Conservation (phyloP, 37 sponge, comb jelly and placozoan genomes). For the Cladorhizidae sp. region DNA sequence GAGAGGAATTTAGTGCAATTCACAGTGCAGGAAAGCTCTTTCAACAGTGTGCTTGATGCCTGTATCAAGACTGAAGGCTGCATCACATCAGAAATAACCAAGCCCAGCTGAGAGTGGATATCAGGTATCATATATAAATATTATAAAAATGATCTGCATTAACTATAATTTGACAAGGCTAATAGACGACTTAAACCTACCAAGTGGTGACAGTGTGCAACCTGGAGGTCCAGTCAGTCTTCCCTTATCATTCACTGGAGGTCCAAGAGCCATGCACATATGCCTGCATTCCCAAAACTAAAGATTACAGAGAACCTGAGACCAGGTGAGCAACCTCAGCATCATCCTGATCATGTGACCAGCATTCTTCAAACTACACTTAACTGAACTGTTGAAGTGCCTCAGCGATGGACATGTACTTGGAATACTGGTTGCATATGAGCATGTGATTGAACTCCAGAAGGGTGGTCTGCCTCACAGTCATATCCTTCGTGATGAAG, state of each 20-base stretch:
- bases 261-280: constrained; percentile 9
- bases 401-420: not conserved
- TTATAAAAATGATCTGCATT: not conserved
- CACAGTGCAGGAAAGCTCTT: not conserved
- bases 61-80: constrained; percentile 10
- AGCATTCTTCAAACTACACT: not conserved
- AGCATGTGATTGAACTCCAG: constrained; percentile 4
- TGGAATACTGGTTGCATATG: not conserved
- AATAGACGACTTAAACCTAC: not conserved
- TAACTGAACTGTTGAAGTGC: no score
- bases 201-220: not conserved
- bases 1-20: not conserved
- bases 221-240: not conserved
- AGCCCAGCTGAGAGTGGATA: constrained; percentile 4
- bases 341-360: not conserved
- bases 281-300: not conserved
- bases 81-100: not conserved
- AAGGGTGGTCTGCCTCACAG: constrained; percentile 17
- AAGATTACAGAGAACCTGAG: not conserved
- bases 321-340: not conserved
- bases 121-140: not conserved
- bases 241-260: not conserved
- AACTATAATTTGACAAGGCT: not conserved
- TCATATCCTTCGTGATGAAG: not conserved
- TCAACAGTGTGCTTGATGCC: not conserved